A percentile compares a stretch with the other conserved stretches of the same genome.
phyloP scores from a whole-genome alignment of 2,888 invertebrate species.

The Adela reaumurella region DNA sequence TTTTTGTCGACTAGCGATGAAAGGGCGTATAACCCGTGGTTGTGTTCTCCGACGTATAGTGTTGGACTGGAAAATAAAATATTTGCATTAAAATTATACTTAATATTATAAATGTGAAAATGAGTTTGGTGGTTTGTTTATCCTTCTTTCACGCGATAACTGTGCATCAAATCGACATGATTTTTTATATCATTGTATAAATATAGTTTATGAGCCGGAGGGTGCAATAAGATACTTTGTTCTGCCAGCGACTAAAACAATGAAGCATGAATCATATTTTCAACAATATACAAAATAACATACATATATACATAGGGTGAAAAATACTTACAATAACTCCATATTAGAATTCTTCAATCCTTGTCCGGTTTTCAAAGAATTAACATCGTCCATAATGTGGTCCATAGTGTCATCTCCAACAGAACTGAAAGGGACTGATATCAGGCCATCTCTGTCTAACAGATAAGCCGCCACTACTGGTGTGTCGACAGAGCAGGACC shows the following conservation, averaged over 20 bases:
- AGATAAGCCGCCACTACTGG: slow-evolving; percentile 90
- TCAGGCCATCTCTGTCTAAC: slow-evolving; percentile 70
- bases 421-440: slow-evolving; percentile 84
- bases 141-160: too few relatives aligned
- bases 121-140: too few relatives aligned
- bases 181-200: too few relatives aligned
- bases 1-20: slow-evolving; percentile 90
- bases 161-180: too few relatives aligned
- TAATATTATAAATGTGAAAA: too few relatives aligned
- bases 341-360: slow-evolving; percentile 59
- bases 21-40: slow-evolving; percentile 85
- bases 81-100: too few relatives aligned
- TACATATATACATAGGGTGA: too few relatives aligned
- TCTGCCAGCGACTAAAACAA: too few relatives aligned
- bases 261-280: too few relatives aligned
- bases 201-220: too few relatives aligned
- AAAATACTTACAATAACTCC: slow-evolving; percentile 54
- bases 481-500: slow-evolving; percentile 84
- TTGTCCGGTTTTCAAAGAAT: slow-evolving; percentile 49
- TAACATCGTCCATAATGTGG: slow-evolving; percentile 61
- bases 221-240: too few relatives aligned
- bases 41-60: slow-evolving; percentile 84
- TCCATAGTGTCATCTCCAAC: slow-evolving; percentile 83
- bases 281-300: too few relatives aligned
- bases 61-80: slow-evolving; percentile 67